A percentile compares a stretch with the other conserved stretches of the same genome.
Evolutionary conservation across 2,888 invertebrate genomes (phyloP).

Genomic region (Steinernema hermaphroditum): DNA sequence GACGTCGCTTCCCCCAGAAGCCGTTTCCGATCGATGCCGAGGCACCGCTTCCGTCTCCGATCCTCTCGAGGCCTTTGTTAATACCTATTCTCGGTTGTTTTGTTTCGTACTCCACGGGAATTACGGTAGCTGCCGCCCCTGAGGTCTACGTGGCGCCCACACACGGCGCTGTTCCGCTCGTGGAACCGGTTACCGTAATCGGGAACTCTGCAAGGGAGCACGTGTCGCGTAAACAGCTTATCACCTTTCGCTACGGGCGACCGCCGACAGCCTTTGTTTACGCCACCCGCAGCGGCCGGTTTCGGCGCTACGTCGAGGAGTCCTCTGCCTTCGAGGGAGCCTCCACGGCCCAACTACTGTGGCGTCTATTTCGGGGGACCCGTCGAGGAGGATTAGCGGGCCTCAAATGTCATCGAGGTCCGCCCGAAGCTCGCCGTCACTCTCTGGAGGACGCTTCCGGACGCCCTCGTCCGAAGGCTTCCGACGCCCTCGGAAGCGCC

Average conservation of each 20-base stretch:
- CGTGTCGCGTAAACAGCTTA: conserved; percentile 28
- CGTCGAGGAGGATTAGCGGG: too few relatives aligned
- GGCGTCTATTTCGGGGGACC: too few relatives aligned
- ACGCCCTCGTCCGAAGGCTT: background rate
- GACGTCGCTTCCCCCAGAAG: background rate
- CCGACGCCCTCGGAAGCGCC: background rate
- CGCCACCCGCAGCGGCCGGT: background rate
- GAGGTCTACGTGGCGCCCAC: too few relatives aligned
- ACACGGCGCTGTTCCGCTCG: background rate
- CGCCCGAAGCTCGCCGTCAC: too few relatives aligned
- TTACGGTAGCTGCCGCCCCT: too few relatives aligned
- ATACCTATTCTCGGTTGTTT: background rate
- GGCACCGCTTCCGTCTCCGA: too few relatives aligned
- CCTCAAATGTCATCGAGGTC: too few relatives aligned
- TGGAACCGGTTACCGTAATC: conserved; percentile 8
- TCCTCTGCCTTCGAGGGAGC: too few relatives aligned
- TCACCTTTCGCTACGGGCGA: conserved; percentile 22
- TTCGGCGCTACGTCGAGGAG: background rate
- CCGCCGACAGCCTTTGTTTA: conserved; percentile 3
- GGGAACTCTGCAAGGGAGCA: conserved; percentile 15
- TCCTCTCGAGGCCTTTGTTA: background rate
- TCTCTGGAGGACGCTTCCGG: too few relatives aligned
- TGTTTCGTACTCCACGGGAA: too few relatives aligned
- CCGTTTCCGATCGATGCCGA: background rate
- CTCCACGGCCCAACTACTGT: too few relatives aligned